Base-by-base conservation (phyloP, 2,888 invertebrate species). In the Nudaria mundana region DNA sequence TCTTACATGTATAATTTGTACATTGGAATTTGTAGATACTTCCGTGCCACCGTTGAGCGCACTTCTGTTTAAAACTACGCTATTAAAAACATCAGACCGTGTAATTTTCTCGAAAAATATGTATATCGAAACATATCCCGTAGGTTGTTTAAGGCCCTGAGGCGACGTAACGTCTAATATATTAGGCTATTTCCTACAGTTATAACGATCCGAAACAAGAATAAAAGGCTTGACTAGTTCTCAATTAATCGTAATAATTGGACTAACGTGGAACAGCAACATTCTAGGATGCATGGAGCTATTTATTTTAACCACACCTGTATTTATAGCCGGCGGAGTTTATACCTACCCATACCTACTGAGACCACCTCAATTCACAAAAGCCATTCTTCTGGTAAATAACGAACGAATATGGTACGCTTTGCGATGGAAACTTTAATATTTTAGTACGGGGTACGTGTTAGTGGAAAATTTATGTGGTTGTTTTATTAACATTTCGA, bases 161-260 rank as follows among this genome's bases (percentile, higher is more conserved):
- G 64, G 70, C 65, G 49, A 55, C 65, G 48, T 2, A 2, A 52
- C 57, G 59, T 53, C 47, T 63, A 63, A 64, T 70, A 64, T 61
- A 63, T 68, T 61, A 65, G 46, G 52, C 50, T 59, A 56, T 56
- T 56, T 52, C 59, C 48, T 56, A 52, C 48, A 50, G 56, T 61
- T 65, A 66, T 68, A 71, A 67, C 61, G 62, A 69, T 62, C 57
- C 57, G 63, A 70, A 70, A 71, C 61, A 66, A 68, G 71, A 72
- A 70, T 63, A 63, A 64, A 70, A 50, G 57, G 62, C 43, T 40
- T 68, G 67, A 69, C 72, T 65, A 70, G 64, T 64, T 65, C 65
- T 63, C 76, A 75, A 81, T 78, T 76, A 79, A 76, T 71, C 66
- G 68, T 71, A 70, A 76, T 78, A 75, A 77, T 79, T 76, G 73